Evolutionary conservation across 1,140 invertebrate genomes (phyloP), one percentile per base, ranked within the genome.

Genomic region (Thaumetopoea pityocampa): DNA sequence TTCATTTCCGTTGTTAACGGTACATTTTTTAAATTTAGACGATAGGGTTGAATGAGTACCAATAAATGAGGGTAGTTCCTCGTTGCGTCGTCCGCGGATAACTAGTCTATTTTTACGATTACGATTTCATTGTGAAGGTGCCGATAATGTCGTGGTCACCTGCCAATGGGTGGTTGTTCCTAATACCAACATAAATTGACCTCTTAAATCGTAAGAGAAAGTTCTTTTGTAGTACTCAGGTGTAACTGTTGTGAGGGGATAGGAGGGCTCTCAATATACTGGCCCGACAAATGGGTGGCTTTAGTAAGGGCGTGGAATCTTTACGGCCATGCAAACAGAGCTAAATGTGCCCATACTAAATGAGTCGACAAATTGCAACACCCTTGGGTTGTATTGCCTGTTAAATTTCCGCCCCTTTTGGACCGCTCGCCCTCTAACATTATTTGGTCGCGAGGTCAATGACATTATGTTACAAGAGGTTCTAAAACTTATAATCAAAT

Each of bases 321-420:
- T 76, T 70, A 76, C 56, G 61, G 62, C 51, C 68, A 76, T 71
- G 72, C 72, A 73, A 76, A 77, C 72, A 68, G 48, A 58, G 51
- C 63, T 74, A 66, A 70, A 76, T 64, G 68, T 67, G 61, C 58
- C 62, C 51, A 55, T 51, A 51, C 53, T 62, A 66, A 80, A 71
- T 71, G 66, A 56, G 50, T 51, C 55, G 55, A 55, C 62, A 80
- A 80, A 80, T 77, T 69, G 70, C 60, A 59, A 65, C 60, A 64
- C 62, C 67, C 61, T 62, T 58, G 60, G 64, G 22, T 36, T 32
- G 44, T 60, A 71, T 67, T 55, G 61, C 51, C 46, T 62, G 63
- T 70, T 67, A 69, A 60, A 62, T 58, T 56, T 55, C 37, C 37
- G 35, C 46, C 57, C 66, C 67, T 73, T 59, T 69, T 69, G 67